Percentiles rank a stretch among this genome's conserved stretches.
Conservation (phyloP, 2,113 vertebrate species). For the Cyrtonyx montezumae region DNA sequence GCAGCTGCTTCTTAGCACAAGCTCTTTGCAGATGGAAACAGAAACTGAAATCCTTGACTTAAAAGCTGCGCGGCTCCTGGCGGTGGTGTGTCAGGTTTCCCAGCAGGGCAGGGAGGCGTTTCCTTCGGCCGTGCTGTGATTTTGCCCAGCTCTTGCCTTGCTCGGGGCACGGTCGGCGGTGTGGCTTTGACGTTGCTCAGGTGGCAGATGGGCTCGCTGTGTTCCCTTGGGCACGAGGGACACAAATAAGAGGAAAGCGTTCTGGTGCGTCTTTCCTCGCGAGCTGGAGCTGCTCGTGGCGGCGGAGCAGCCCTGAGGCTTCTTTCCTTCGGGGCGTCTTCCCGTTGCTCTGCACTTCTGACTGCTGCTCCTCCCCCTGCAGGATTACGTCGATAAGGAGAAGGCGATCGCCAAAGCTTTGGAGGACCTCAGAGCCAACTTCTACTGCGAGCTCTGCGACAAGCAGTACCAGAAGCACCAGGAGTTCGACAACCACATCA, state of each 20-base stretch:
- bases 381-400: constrained; percentile 98
- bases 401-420: constrained; percentile 98
- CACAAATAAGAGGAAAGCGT: background rate
- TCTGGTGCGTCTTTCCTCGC: background rate
- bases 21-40: background rate
- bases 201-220: background rate
- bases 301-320: background rate
- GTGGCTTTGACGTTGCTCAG: background rate
- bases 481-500: constrained; percentile 99
- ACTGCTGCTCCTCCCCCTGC: constrained; percentile 13
- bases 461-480: constrained; percentile 99
- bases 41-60: background rate
- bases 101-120: too few species aligned
- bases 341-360: background rate
- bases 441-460: constrained; percentile 99
- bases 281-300: too few species aligned
- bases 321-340: background rate
- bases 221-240: background rate
- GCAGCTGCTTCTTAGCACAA: background rate
- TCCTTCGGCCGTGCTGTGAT: background rate
- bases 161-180: background rate
- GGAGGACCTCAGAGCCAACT: constrained; percentile 97
- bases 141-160: background rate
- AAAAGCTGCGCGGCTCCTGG: background rate
- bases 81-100: too few species aligned